phyloP scores from a whole-genome alignment of 2,113 vertebrate species.

The Tor tambroides region DNA sequence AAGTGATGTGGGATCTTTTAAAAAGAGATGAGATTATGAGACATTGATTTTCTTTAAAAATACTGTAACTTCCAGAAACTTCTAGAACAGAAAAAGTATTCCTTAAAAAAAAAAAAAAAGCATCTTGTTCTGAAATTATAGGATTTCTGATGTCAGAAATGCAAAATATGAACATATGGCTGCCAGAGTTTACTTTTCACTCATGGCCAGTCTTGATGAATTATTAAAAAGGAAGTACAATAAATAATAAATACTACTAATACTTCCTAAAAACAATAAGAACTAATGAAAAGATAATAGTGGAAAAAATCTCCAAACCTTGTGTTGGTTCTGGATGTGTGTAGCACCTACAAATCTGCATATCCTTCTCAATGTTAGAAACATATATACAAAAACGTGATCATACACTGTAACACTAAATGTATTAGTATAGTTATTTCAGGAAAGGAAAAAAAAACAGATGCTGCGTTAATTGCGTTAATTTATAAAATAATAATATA shows the following conservation, averaged over 20 bases:
- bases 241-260: no score
- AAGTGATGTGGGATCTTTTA: neutral
- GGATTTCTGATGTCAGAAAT: neutral
- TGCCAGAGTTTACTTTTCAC: neutral
- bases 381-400: no score
- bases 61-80: neutral
- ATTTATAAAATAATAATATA: no score
- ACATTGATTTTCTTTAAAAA: neutral
- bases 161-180: neutral
- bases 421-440: no score
- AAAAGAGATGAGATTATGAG: neutral
- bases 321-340: neutral
- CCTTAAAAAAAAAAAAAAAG: no score
- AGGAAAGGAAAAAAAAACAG: no score
- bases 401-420: no score
- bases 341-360: neutral
- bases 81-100: neutral
- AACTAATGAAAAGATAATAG: no score
- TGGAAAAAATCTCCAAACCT: no score
- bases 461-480: no score
- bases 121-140: neutral
- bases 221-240: neutral
- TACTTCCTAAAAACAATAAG: no score
- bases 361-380: neutral
- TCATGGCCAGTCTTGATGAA: neutral